Evolutionary conservation across 2,113 vertebrate species (phyloP), one percentile per base, ranked within the genome.

Genomic region (Brevimyrus niger): DNA sequence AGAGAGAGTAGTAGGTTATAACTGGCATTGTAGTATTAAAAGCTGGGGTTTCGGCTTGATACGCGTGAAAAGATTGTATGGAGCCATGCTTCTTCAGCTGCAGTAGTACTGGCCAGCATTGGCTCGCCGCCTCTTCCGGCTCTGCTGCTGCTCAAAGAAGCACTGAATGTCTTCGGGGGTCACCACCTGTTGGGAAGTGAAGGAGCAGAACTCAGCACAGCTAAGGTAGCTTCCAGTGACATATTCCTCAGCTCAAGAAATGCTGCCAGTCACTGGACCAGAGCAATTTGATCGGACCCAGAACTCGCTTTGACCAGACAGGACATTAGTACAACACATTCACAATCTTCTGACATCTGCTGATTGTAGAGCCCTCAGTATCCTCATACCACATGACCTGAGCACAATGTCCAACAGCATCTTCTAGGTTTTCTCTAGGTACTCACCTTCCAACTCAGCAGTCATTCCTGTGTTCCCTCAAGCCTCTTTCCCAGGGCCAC

Each of bases 81-180:
- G 35, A 38, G 69, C 69, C 31, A 38, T 42, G 31, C 73, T 38
- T 19, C 15, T 69, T 83, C 86, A 89, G 91, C 91, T 46, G 92
- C 90, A 95, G 88, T 92, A 91, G 89, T 93, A 90, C 61, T 90
- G 91, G 23, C 90, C 93, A 11, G 88, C 69, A 5, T 90, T 92
- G 35, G 91, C 91, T 88, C 97, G 93, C 87, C 95, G 94, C 80
- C 96, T 96, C 93, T 99, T 99, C 92, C 94, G 96, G 0, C 96
- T 96, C 91, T 95, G 97, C 89, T 99, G 96, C 44, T 97, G 97
- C 92, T 98, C 97, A 76, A 99, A 97, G 94, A 99, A 97, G 89
- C 96, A 94, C 90, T 96, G 96, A 83, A 99, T 97, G 61, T 96
- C 97, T 92, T 98, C 97, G 76, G 95, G 96, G 82, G 97, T 98